phyloP scores from a whole-genome alignment of 2,888 invertebrate genomes.

The Callyntrura sp. region DNA sequence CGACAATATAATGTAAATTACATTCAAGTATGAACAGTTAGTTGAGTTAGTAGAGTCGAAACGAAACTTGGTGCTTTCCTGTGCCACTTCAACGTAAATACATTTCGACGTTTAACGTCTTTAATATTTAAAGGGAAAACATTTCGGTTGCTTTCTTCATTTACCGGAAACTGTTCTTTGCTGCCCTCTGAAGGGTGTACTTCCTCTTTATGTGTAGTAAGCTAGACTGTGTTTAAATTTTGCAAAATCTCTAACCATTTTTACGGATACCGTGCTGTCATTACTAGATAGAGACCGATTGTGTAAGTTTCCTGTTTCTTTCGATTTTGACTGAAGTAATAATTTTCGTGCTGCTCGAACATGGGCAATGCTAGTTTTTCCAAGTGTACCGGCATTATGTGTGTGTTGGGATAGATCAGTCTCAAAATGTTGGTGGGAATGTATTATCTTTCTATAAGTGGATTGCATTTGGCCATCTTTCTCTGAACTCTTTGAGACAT shows the following conservation, averaged over 20 bases:
- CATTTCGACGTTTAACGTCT: too few species aligned
- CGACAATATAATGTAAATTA: too few species aligned
- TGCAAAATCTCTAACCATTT: conserved; percentile 51
- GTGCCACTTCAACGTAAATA: too few species aligned
- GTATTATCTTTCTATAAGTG: not conserved
- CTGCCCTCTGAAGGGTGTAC: too few species aligned
- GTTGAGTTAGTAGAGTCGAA: too few species aligned
- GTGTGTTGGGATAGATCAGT: not conserved
- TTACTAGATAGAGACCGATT: not conserved
- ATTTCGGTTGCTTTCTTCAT: too few species aligned
- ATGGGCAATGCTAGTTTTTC: not conserved
- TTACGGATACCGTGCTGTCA: not conserved
- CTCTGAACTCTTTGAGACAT: conserved; percentile 16
- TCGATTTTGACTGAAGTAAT: not conserved
- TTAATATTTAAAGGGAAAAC: too few species aligned
- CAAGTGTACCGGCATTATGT: not conserved
- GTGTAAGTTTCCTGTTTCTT: not conserved
- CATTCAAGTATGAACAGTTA: too few species aligned
- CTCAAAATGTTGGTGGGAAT: not conserved
- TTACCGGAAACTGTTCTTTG: too few species aligned
- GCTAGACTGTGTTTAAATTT: conserved; percentile 59
- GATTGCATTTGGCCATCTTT: not conserved
- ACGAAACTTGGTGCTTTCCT: too few species aligned
- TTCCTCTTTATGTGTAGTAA: too few species aligned
- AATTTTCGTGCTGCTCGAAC: conserved; percentile 42